Base-by-base conservation (phyloP, 2,113 vertebrate species). In the Cepphus grylle region DNA sequence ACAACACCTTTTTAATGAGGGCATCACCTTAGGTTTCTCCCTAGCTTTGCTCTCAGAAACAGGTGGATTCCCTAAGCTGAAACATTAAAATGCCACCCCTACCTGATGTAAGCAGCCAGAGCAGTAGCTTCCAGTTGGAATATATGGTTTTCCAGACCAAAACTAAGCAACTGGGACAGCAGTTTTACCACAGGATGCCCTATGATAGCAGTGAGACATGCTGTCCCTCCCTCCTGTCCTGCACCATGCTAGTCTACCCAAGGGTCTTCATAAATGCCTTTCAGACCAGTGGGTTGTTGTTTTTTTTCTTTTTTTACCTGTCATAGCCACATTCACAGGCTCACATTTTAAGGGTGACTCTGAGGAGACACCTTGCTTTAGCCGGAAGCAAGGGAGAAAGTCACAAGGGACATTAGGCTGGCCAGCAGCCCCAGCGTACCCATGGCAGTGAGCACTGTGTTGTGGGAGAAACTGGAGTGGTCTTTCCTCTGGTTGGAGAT, bases 131-230 rank as follows among this genome's bases (percentile, higher is more conserved):
- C 78, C 26, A 42, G 38, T 32, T 11, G 18, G 38, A 85, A 65
- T 38, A 56, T 25, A 47, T 29, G 15, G 2, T 6, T 78, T 63
- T 59, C 26, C 59, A 74, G 61, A 70, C 14, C 9, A 25, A 38
- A 67, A 79, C 40, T 2, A 34, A 42, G 19, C 30, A 26, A 15
- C 34, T 14, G 26, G 66, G 32, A 2, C 18, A 30, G 9, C 11
- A 10, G 13, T 63, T 32, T 71, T 58, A 15, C 5, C 61, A 17
- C 23, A 84, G 42, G 22, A 50, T 32, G 25, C 36, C 49, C 17
- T 26, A 1, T 1, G 45, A 38, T 0, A 36, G 8, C 3, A 2
- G 29, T 0, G 8, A 47, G 30, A 25, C 8, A 16, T 26, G 6
- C 23, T 66, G 45, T 32, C 40, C 58, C 43, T 65, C 23, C 11